These are phyloP conservation scores for Sebastes dallii DNA, from an alignment of 2,797 vertebrate species.

Conservation along the genomic window DNA sequence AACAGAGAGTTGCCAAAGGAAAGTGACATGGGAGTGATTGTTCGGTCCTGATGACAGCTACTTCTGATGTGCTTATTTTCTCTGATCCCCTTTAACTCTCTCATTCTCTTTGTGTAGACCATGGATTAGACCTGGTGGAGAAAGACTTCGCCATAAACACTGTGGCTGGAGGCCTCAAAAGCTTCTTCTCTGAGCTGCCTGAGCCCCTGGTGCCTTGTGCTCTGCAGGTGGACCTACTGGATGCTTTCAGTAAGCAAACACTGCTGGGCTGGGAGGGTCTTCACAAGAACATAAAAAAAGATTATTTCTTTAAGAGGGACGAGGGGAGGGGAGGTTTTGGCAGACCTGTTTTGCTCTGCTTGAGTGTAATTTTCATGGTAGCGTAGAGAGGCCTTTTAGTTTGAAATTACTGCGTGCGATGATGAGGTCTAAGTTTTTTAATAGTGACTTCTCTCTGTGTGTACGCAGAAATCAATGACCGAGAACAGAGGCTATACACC, in stretches of 20 bases:
- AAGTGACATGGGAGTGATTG: conserved; percentile 49
- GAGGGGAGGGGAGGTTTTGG: conserved; percentile 41
- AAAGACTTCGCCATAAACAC: conserved; percentile 97
- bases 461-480: conserved; percentile 90
- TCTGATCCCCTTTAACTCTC: conserved; percentile 21
- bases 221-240: conserved; percentile 93
- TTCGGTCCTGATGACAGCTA: conserved; percentile 12
- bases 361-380: conserved; percentile 24
- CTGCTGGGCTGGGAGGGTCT: conserved; percentile 69
- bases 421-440: conserved; percentile 17
- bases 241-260: conserved; percentile 94
- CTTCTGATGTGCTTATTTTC: conserved; percentile 11
- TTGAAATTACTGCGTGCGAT: conserved; percentile 13
- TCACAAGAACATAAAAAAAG: conserved; percentile 59
- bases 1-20: conserved; percentile 41
- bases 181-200: conserved; percentile 96
- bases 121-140: conserved; percentile 93
- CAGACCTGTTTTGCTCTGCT: conserved; percentile 24
- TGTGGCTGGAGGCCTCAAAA: conserved; percentile 94
- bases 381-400: background rate
- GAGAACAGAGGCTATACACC: conserved; percentile 92
- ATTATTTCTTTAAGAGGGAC: conserved; percentile 55
- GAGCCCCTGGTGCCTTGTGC: conserved; percentile 93
- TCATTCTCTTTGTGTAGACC: conserved; percentile 77
- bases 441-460: conserved; percentile 1